phyloP scores from a whole-genome alignment of 1,140 invertebrate genomes.

The Drosophila bifasciata region DNA sequence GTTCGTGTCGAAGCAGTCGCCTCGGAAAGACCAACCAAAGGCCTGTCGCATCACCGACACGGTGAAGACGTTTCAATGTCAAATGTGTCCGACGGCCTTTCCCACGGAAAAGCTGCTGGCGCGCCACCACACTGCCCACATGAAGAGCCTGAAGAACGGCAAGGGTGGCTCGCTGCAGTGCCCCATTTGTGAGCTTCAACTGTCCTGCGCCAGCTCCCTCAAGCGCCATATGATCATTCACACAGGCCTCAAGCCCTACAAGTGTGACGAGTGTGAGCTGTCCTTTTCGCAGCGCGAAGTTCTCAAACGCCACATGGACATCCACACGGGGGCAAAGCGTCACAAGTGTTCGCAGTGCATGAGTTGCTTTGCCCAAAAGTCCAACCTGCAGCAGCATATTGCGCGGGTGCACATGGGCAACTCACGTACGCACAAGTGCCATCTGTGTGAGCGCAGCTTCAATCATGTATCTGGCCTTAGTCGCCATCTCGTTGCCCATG shows the following conservation, averaged over 20 bases:
- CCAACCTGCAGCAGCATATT: slow-evolving; percentile 87
- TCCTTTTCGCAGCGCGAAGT: slow-evolving; percentile 92
- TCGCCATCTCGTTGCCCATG: slow-evolving; percentile 89
- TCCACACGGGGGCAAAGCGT: slow-evolving; percentile 93
- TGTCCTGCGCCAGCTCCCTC: slow-evolving; percentile 92
- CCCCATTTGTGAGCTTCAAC: slow-evolving; percentile 90
- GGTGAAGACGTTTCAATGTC: slow-evolving; percentile 86
- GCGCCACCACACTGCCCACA: slow-evolving; percentile 87
- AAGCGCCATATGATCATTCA: slow-evolving; percentile 91
- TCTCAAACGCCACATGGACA: slow-evolving; percentile 91
- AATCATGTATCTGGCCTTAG: slow-evolving; percentile 87
- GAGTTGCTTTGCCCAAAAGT: slow-evolving; percentile 90
- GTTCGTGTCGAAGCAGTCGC: slow-evolving; percentile 45
- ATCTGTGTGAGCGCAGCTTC: slow-evolving; percentile 86
- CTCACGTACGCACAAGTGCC: slow-evolving; percentile 87
- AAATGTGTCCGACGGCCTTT: slow-evolving; percentile 86
- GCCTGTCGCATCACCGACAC: slow-evolving; percentile 62
- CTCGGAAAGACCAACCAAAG: not conserved
- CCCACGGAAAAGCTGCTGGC: slow-evolving; percentile 86
- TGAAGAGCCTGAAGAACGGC: slow-evolving; percentile 85
- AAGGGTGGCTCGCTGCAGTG: slow-evolving; percentile 84
- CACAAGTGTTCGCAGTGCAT: slow-evolving; percentile 91
- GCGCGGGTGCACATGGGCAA: slow-evolving; percentile 86
- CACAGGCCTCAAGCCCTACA: slow-evolving; percentile 91
- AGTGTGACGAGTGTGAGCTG: slow-evolving; percentile 89